phyloP scores from a whole-genome alignment of 2,113 vertebrate species.

The Coturnix japonica region DNA sequence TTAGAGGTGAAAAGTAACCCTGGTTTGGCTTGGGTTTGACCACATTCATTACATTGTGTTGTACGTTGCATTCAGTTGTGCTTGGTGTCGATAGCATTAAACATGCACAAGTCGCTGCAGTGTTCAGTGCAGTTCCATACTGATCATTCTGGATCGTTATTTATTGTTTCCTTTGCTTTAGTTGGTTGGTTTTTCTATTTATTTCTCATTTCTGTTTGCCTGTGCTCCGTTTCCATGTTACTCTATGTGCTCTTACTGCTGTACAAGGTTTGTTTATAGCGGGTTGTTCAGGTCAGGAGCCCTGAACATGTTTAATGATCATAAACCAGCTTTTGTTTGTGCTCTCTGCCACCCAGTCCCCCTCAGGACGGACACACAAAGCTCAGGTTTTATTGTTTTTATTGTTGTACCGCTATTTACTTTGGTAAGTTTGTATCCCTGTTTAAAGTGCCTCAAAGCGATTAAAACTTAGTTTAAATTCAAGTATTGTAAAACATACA shows the following conservation, averaged over 20 bases:
- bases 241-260: not conserved
- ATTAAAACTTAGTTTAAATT: conserved; percentile 74
- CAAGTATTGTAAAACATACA: conserved; percentile 74
- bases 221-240: not conserved
- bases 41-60: not conserved
- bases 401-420: conserved; percentile 69
- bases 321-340: not conserved
- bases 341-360: not conserved
- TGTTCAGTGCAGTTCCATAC: not conserved
- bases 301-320: no score
- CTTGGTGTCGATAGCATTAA: not conserved
- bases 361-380: not conserved
- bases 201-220: not conserved
- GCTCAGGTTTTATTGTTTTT: conserved; percentile 51
- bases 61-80: not conserved
- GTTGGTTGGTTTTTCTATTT: not conserved
- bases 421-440: conserved; percentile 75
- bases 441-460: conserved; percentile 71
- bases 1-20: not conserved
- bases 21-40: not conserved
- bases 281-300: rapidly evolving
- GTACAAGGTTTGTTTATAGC: not conserved
- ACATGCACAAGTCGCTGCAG: not conserved
- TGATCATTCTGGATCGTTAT: not conserved
- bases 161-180: not conserved